Base-by-base conservation (phyloP, 2,888 invertebrate species). In the Drosophila imparisetae region DNA sequence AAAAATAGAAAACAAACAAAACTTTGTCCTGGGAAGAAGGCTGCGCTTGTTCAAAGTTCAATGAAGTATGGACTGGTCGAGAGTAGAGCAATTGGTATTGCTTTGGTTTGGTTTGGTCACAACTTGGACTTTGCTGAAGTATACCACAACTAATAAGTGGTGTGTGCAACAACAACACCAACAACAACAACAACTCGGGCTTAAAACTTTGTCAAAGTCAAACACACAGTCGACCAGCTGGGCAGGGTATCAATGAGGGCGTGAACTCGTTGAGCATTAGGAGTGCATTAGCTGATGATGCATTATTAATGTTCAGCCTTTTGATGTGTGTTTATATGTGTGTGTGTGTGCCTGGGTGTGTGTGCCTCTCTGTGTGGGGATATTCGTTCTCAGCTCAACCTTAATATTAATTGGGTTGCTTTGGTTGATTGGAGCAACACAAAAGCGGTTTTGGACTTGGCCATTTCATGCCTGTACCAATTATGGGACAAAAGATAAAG, bases 181-280 rank as follows among this genome's bases (percentile, higher is more conserved):
- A 30, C 30, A 30, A 30, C 54, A 54, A 13, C 13, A 45, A 21
- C 38, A 55, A 55, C 38, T 55, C 29, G 42, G 55, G 18, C 53
- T 61, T 72, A 54, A 76, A 88, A 86, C 75, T 88, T 86, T 79
- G 73, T 82, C 82, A 86, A 86, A 86, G 86, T 86, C 87, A 86
- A 86, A 88, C 71, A 80, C 38, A 87, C 80, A 82, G 80, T 80
- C 71, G 63, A 54, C 42, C 45, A 42, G 63, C 63, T 24, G 45
- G 38, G 15, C 27, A 67, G 50, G 53, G 67, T 42, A 64, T 60
- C 38, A 40, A 42, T 6, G 57, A 54, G 62, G 70, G 72, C 69
- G 83, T 58, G 70, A 74, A 64, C 72, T 80, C 64, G 72, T 78
- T 55, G 62, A 66, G 72, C 81, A 80, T 84, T 84, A 84, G 80